Evolutionary conservation across 2,888 invertebrate genomes (phyloP), one percentile per base, ranked within the genome.

Genomic region (Melanophora roralis): DNA sequence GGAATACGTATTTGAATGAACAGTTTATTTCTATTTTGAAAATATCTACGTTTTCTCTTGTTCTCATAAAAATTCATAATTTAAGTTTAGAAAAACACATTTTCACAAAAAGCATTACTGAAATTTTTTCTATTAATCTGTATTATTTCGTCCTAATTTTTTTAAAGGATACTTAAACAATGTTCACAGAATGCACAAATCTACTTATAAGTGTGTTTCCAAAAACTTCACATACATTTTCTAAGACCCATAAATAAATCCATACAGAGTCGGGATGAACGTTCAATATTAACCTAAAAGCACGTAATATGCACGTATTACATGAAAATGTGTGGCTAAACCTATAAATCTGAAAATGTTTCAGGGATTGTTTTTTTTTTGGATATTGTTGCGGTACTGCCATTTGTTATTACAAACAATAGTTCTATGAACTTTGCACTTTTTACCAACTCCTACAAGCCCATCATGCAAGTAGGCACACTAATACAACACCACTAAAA

Each of bases 291-390:
- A 65, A 59, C 53, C 62, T 49, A 80, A 75, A 62, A 80, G 49
- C 65, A 60, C 72, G 60, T 72, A 62, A 72, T 62, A 62, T 57
- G 65, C 72, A 72, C 75, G 72, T 72, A 72, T 68, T 53, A 76
- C 72, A 75, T 62, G 75, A 67, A 79, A 75, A 60, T 75, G 40
- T 60, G 67, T 72, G 79, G 65, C 55, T 40, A 75, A 75, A 75
- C 71, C 75, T 72, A 80, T 80, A 80, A 76, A 80, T 80, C 75
- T 75, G 71, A 23, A 60, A n/a, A 38, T 27, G 7, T 47, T n/a
- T n/a, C n/a, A n/a, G n/a, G n/a, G n/a, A n/a, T n/a, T n/a, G n/a
- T n/a, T 64, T 27, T 53, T 60, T 14, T 27, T 67, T 6, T 47
- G 11, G 27, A 43, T 45, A 11, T 27, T 45, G 36, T 27, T 62